A percentile compares a stretch with the other conserved stretches of the same genome.
Conservation (phyloP, 2,797 vertebrate genomes). For the Vultur gryphus region DNA sequence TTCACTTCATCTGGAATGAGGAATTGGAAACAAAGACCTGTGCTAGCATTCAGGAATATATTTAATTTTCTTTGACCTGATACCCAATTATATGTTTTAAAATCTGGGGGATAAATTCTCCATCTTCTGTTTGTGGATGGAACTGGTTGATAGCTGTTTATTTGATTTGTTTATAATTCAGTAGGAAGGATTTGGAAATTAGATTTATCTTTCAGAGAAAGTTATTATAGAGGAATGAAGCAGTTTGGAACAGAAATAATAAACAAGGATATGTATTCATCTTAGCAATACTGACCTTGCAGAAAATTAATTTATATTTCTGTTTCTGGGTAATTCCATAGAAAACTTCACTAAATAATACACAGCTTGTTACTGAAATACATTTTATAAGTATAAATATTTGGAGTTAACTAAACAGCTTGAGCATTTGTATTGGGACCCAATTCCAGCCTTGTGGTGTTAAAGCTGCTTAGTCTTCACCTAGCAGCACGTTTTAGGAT, state of each 20-base stretch:
- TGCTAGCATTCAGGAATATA: neutral
- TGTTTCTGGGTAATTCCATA: neutral
- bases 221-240: constrained; percentile 26
- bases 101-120: neutral
- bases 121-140: neutral
- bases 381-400: neutral
- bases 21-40: neutral
- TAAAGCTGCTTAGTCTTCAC: neutral
- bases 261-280: constrained; percentile 32
- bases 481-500: neutral
- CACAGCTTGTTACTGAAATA: neutral
- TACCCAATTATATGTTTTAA: neutral
- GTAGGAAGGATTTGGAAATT: constrained; percentile 24
- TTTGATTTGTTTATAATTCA: constrained; percentile 33
- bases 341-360: neutral
- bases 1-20: neutral
- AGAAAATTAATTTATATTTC: constrained; percentile 5
- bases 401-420: neutral
- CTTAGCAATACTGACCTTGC: neutral
- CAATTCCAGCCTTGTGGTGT: neutral
- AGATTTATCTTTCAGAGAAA: constrained; percentile 12
- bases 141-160: neutral
- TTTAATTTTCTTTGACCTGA: neutral
- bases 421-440: neutral
- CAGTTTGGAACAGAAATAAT: constrained; percentile 27